Conservation (phyloP, 2,113 vertebrate genomes). For the Loxodonta africana region DNA sequence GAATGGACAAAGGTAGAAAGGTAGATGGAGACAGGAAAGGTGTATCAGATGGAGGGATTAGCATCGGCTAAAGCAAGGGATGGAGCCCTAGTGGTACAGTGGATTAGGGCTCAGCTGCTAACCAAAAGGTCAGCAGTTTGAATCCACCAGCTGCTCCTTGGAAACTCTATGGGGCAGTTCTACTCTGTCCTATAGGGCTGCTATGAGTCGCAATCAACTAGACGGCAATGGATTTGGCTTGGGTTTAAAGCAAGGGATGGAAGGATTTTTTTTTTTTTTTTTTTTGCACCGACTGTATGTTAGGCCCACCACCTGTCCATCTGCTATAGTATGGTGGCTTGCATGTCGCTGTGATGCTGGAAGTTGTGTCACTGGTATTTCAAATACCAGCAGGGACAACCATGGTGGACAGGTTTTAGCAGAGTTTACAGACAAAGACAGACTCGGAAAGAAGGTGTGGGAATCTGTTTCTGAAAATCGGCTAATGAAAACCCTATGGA, state of each 20-base stretch:
- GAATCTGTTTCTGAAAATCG: not conserved
- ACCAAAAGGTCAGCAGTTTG: too few species aligned
- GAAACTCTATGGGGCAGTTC: too few species aligned
- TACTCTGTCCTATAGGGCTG: too few species aligned
- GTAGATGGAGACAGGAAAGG: not conserved
- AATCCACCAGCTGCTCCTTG: too few species aligned
- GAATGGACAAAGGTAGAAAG: not conserved
- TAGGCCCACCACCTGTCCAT: not conserved
- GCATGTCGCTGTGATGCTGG: not conserved
- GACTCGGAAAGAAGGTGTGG: not conserved
- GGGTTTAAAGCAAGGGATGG: not conserved
- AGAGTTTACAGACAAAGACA: not conserved
- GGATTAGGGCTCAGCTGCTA: too few species aligned
- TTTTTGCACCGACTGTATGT: not conserved
- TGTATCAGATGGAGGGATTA: accelerated
- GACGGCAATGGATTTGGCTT: too few species aligned
- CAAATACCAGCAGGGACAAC: not conserved
- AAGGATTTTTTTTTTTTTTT: too few species aligned
- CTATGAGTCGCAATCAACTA: too few species aligned
- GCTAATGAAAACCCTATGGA: not conserved
- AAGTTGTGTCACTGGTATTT: not conserved
- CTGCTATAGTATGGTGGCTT: not conserved
- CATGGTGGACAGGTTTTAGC: not conserved
- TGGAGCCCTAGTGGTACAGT: too few species aligned
- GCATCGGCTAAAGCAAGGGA: not conserved